Evolutionary conservation across 2,113 vertebrate genomes (phyloP), one percentile per base, ranked within the genome.

Genomic region (Axis porcinus): DNA sequence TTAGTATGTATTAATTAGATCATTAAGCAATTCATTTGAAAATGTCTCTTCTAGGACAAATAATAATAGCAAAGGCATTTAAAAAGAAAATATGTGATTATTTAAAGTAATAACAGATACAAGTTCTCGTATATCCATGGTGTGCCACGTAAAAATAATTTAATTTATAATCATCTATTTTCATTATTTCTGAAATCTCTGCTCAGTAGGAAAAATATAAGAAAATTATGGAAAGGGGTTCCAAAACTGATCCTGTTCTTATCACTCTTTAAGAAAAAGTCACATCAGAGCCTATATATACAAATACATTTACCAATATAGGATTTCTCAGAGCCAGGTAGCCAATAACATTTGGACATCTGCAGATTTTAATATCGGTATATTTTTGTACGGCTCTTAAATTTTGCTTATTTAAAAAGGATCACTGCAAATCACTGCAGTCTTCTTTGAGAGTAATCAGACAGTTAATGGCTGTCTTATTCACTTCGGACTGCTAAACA

Each of bases 161-260:
- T 83, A 10, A 40, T 79, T 87, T 91, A 86, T 33, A 82, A 67
- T 67, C 43, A 54, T 13, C 88, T 60, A 19, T 74, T 94, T 91
- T 86, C 57, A 91, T 97, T 95, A 93, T 81, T 81, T 94, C 88
- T 92, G n/a, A 89, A 89, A 79, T 89, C 11, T 52, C 23, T 85
- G 33, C 13, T 94, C 30, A 94, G 78, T 67, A 67, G 67, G 10
- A 60, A 91, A 95, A 60, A 58, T 33, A 86, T 70, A 55, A 55
- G 45, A 36, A 92, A 74, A 93, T 47, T 93, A 87, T 74, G 43
- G 27, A 86, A 54, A 14, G 52, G 8, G 13, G 30, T 5, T 50
- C 50, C 30, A 97, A 83, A 91, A 57, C 25, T n/a, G 40, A 94
- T 57, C 17, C 36, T 14, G 5, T 91, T 52, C 40, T 23, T 57